Percentiles rank a stretch among this genome's conserved stretches.
Evolutionary conservation across 2,888 invertebrate species (phyloP).

Genomic region (Ophioninae sp.): DNA sequence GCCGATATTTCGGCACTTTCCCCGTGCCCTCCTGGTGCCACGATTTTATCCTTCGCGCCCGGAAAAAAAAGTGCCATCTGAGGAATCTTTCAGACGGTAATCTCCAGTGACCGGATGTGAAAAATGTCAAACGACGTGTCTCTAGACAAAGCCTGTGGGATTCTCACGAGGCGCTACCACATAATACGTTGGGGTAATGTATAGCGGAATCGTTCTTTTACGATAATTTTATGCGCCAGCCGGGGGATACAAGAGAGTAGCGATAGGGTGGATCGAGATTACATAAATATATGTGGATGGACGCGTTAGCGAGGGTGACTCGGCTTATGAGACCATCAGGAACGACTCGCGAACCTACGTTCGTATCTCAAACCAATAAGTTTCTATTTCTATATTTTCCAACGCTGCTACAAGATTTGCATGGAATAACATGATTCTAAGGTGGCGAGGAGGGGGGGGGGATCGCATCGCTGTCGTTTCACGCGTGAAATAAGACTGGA

Average conservation of each 20-base stretch:
- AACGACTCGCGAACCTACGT: constrained; percentile 2
- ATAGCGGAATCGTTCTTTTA: constrained; percentile 33
- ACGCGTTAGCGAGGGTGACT: constrained; percentile 13
- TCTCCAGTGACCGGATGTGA: constrained; percentile 27
- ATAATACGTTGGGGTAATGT: constrained; percentile 18
- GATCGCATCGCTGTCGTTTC: constrained; percentile 16
- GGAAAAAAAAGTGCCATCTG: background rate
- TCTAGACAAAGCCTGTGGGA: constrained; percentile 40
- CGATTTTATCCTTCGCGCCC: too few species aligned
- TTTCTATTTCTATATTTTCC: background rate
- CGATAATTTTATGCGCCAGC: constrained; percentile 56
- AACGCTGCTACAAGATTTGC: background rate
- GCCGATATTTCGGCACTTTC: too few species aligned
- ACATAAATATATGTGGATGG: constrained; percentile 1
- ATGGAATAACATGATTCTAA: background rate
- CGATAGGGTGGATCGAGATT: constrained; percentile 33
- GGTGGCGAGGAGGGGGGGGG: background rate
- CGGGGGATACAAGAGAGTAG: constrained; percentile 26
- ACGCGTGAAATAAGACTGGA: constrained; percentile 55
- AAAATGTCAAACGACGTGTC: constrained; percentile 33
- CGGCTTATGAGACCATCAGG: constrained; percentile 19
- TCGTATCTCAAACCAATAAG: constrained; percentile 8
- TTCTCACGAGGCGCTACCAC: constrained; percentile 24
- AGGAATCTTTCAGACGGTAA: background rate
- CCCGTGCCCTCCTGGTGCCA: too few species aligned